Percentiles rank a stretch among this genome's conserved stretches.
These are phyloP conservation scores for Galemys pyrenaicus DNA, from an alignment of 2,113 vertebrate species.

Conservation along the genomic window DNA sequence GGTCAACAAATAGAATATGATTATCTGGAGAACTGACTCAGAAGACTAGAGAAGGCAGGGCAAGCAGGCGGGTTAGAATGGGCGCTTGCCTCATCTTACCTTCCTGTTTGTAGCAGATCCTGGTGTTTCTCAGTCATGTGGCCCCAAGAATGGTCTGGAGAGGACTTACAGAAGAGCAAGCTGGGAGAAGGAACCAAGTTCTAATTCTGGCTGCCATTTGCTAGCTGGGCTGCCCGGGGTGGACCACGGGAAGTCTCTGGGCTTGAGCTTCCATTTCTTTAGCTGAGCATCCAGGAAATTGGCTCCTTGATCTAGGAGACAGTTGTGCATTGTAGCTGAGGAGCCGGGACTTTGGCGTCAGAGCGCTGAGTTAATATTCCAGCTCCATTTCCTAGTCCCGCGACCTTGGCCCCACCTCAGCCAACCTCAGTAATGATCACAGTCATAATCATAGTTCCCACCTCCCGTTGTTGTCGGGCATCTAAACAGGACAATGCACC, in stretches of 20 bases:
- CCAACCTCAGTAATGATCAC: background rate
- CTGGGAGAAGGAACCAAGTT: background rate
- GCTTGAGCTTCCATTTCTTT: background rate
- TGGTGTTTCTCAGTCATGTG: background rate
- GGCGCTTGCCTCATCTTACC: background rate
- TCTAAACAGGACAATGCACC: background rate
- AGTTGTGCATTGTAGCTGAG: background rate
- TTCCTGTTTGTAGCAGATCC: background rate
- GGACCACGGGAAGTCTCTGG: background rate
- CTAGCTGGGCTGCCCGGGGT: background rate
- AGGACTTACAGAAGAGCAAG: background rate
- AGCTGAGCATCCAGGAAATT: background rate
- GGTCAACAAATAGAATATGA: background rate
- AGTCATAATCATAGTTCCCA: background rate
- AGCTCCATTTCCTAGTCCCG: background rate
- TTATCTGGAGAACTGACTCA: background rate
- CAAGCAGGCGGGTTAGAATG: background rate
- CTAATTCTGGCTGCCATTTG: background rate
- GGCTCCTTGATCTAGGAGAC: background rate
- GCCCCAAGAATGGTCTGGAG: background rate
- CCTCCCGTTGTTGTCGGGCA: background rate
- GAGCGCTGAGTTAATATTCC: background rate
- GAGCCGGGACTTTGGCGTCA: background rate
- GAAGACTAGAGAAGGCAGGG: background rate
- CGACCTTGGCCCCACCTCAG: conserved; percentile 11